Base-by-base conservation (phyloP, 2,797 vertebrate species). In the Cossypha polioptera region DNA sequence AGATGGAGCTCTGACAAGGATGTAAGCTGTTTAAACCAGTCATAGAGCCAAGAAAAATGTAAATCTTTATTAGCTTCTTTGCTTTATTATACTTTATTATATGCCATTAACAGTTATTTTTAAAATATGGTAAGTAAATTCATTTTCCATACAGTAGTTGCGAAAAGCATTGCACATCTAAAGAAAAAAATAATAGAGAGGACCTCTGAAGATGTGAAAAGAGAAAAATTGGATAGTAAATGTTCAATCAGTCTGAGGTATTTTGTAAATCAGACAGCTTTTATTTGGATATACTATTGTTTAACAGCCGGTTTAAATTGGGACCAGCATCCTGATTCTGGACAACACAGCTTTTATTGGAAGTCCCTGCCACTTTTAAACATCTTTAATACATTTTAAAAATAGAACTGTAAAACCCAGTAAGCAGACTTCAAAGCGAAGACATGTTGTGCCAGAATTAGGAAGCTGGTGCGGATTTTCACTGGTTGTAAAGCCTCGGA, bases 301-400 rank as follows among this genome's bases (percentile, higher is more conserved):
- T 98, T 98, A 98, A 98, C 96, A 98, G 95, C 96, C 94, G 36
- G 82, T 96, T 97, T 98, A 98, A 98, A 98, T 98, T 98, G 98
- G 97, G 97, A 98, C 97, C 98, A 98, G 97, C 97, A 97, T 98
- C 98, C 98, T 98, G 97, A 97, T 98, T 98, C 97, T 97, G 97
- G 96, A 97, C 97, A 97, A 89, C 88, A 95, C 13, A 6, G 94
- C 69, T 98, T 98, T 98, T 98, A 98, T 98, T 97, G 97, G 98
- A 97, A 98, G 95, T 97, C 97, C 96, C 98, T 98, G 98, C 97
- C 97, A 98, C 97, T 73, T 98, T 98, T 97, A 98, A 98, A 98
- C 97, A 97, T 98, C 97, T 98, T 98, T 98, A 98, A 98, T 98
- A 98, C 97, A 98, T 98, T 98, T 98, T 98, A 97, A 98, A 98